Evolutionary conservation across 2,888 invertebrate species (phyloP).

Genomic region (Thalpophila matura): DNA sequence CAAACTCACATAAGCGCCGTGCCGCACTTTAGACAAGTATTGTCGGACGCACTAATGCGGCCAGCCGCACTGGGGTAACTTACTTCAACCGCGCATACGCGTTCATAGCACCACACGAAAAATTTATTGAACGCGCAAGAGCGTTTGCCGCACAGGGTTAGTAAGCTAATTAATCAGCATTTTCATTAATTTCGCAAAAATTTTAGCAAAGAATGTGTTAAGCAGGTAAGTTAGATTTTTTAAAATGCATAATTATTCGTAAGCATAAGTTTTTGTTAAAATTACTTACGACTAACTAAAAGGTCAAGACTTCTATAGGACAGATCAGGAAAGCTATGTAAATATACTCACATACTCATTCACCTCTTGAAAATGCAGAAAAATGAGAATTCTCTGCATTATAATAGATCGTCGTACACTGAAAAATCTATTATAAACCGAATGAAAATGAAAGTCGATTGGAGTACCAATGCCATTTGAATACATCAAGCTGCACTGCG

Average conservation of each 20-base stretch:
- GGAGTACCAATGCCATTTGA: slow-evolving; percentile 21
- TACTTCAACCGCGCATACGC: neutral
- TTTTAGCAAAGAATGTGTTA: neutral
- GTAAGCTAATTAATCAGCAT: no score
- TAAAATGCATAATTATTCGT: neutral
- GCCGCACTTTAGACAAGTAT: neutral
- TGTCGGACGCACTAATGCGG: neutral
- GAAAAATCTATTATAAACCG: slow-evolving; percentile 25
- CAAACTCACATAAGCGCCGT: slow-evolving; percentile 1
- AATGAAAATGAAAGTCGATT: slow-evolving; percentile 30
- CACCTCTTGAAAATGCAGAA: slow-evolving; percentile 6
- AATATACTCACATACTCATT: neutral
- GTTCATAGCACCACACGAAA: slow-evolving; percentile 6
- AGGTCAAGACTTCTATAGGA: neutral
- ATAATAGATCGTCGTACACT: slow-evolving; percentile 31
- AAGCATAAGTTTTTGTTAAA: neutral
- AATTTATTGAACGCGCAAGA: slow-evolving; percentile 1
- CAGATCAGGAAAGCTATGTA: neutral
- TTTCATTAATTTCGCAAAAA: neutral
- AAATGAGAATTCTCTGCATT: neutral
- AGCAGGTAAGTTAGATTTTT: no score
- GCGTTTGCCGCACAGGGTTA: neutral
- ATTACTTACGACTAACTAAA: neutral
- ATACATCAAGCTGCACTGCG: slow-evolving; percentile 9
- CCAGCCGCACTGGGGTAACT: neutral